Conservation (phyloP, 2,113 vertebrate species). For the Phalacrocorax brasilianus region DNA sequence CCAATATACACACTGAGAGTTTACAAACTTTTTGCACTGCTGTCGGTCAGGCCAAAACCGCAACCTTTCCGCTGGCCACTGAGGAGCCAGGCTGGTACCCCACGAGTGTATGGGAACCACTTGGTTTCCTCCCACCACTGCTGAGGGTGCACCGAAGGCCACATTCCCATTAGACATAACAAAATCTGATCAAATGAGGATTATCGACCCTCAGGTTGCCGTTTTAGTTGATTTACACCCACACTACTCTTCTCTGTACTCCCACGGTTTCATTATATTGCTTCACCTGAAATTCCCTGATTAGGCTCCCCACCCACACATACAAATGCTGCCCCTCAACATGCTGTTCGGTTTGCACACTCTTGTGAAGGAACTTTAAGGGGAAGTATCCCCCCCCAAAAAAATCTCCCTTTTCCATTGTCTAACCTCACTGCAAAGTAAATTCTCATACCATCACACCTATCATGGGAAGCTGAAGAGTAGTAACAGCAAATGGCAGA, state of each 20-base stretch:
- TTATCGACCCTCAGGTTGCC: not conserved
- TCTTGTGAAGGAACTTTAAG: not conserved
- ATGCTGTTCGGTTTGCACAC: not conserved
- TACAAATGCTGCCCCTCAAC: not conserved
- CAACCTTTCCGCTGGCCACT: accelerated
- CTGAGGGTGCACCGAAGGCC: not conserved
- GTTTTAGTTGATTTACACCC: not conserved
- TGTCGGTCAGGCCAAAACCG: not conserved
- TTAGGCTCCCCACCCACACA: not conserved
- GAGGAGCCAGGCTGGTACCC: not conserved
- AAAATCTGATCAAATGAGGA: not conserved
- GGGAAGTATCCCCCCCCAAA: not conserved
- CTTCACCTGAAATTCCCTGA: conserved; percentile 40
- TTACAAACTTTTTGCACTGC: not conserved
- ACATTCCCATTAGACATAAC: not conserved
- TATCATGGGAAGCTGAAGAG: not conserved
- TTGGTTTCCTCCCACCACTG: not conserved
- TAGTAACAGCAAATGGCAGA: not conserved
- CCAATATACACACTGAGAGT: not conserved
- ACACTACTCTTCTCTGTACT: not conserved
- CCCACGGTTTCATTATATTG: conserved; percentile 31
- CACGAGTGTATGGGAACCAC: accelerated
- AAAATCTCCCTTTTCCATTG: not conserved
- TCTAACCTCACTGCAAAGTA: not conserved
- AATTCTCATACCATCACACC: not conserved